phyloP scores from a whole-genome alignment of 2,113 vertebrate genomes.

The Callopanchax toddi region DNA sequence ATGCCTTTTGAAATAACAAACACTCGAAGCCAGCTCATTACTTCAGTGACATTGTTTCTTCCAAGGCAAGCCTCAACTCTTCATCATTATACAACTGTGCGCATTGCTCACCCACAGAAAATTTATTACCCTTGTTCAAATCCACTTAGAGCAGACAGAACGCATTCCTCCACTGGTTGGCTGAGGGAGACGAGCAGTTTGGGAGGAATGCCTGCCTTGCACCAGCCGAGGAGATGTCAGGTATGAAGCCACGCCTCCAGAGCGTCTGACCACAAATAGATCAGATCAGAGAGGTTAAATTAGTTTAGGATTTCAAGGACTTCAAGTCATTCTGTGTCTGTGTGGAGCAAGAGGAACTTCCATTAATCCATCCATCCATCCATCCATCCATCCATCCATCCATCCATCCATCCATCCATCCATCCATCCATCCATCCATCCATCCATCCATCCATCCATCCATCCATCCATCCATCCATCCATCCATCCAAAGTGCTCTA shows the following conservation, averaged over 20 bases:
- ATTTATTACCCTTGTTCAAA: conserved; percentile 86
- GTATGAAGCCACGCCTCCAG: conserved; percentile 24
- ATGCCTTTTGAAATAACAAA: conserved; percentile 85
- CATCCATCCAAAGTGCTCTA: too few species aligned
- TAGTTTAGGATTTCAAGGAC: neutral
- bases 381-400: too few species aligned
- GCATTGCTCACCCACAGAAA: conserved; percentile 84
- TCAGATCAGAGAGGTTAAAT: conserved; percentile 21
- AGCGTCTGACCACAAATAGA: conserved; percentile 20
- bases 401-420: too few species aligned
- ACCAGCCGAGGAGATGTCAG: conserved; percentile 54
- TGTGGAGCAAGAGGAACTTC: neutral
- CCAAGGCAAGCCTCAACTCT: conserved; percentile 89
- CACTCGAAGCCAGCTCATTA: conserved; percentile 76
- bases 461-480: too few species aligned
- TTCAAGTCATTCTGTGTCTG: neutral
- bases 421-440: too few species aligned
- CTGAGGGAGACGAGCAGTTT: conserved; percentile 72
- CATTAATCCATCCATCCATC: neutral
- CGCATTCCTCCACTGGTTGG: conserved; percentile 85
- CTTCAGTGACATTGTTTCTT: conserved; percentile 82
- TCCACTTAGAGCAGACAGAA: conserved; percentile 83
- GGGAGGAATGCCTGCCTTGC: conserved; percentile 56
- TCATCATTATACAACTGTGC: conserved; percentile 85
- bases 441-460: too few species aligned